Percentiles rank a stretch among this genome's conserved stretches.
These are phyloP conservation scores for Gallinago solitaria DNA, from an alignment of 2,797 vertebrate species.

Conservation along the genomic window DNA sequence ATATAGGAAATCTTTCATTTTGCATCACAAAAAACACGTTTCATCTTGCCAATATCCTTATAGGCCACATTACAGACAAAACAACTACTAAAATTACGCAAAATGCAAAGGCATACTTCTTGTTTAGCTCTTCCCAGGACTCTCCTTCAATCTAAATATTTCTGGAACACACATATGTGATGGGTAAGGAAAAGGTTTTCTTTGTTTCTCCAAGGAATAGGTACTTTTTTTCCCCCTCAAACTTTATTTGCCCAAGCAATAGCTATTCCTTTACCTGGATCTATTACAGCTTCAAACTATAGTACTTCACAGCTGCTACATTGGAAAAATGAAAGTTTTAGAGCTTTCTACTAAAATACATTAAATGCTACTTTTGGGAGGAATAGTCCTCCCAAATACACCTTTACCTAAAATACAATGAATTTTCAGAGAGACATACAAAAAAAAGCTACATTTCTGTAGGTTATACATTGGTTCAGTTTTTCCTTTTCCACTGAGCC, in stretches of 20 bases:
- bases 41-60: not conserved
- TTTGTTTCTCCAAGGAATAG: not conserved
- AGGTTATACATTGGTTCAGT: not conserved
- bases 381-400: not conserved
- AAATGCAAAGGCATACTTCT: not conserved
- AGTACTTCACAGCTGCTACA: not conserved
- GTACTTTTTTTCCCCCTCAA: not conserved
- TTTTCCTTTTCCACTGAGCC: not conserved
- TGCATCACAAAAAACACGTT: not conserved
- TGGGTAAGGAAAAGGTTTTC: not conserved
- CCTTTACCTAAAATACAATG: not conserved
- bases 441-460: not conserved
- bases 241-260: not conserved
- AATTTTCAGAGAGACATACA: not conserved
- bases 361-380: not conserved
- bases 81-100: not conserved
- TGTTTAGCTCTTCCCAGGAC: not conserved
- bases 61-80: not conserved
- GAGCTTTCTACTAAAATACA: not conserved
- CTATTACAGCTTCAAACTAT: not conserved
- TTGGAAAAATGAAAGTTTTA: not conserved
- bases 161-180: not conserved
- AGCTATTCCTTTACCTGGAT: not conserved
- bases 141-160: not conserved
- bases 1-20: not conserved